Evolutionary conservation across 2,113 vertebrate species (phyloP).

Genomic region (Thalassarche chlororhynchos): DNA sequence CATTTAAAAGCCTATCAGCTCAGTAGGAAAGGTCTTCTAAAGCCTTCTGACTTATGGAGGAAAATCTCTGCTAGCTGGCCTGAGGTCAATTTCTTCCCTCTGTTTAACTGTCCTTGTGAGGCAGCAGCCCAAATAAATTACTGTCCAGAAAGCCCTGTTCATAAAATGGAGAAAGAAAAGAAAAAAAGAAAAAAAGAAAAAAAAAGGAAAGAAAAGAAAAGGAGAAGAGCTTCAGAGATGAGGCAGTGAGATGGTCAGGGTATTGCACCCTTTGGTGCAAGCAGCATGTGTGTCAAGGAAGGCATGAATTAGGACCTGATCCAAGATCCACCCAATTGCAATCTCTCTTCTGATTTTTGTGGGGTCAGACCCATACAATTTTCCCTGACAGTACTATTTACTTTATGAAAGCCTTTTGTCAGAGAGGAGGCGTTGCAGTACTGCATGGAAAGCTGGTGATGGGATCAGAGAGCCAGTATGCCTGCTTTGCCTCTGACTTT

Average conservation of each 20-base stretch:
- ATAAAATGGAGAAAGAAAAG: neutral
- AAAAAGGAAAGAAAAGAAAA: too few relatives aligned
- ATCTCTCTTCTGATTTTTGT: neutral
- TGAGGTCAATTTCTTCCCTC: neutral
- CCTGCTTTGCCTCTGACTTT: neutral
- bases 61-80: neutral
- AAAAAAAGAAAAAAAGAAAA: too few relatives aligned
- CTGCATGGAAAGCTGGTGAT: neutral
- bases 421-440: neutral
- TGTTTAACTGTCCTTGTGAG: neutral
- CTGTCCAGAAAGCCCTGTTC: neutral
- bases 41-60: neutral
- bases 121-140: neutral
- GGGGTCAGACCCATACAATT: neutral
- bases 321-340: neutral
- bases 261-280: neutral
- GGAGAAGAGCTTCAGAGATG: neutral
- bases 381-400: neutral
- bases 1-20: slow-evolving; percentile 8
- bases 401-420: neutral
- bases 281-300: neutral
- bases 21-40: slow-evolving; percentile 6
- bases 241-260: neutral
- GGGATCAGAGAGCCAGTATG: neutral
- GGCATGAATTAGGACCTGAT: neutral